Percentiles rank a stretch among this genome's conserved stretches.
phyloP scores from a whole-genome alignment of 2,888 invertebrate genomes.

The Chironomus tentans region DNA sequence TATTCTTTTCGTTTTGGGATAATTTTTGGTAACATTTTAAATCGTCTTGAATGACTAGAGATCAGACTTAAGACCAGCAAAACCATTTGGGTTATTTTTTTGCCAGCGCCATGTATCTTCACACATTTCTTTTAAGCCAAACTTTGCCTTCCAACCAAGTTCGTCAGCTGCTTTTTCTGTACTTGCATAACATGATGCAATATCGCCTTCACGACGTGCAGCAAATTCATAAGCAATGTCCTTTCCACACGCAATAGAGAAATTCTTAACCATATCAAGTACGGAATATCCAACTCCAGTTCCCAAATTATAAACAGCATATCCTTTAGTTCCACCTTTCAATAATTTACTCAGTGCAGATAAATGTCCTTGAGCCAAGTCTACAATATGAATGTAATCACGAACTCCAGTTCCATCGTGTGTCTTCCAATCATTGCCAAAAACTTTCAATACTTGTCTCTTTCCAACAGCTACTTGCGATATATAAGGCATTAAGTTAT shows the following conservation, averaged over 20 bases:
- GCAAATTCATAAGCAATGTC: conserved; percentile 65
- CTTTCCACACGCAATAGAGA: conserved; percentile 78
- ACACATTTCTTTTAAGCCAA: conserved; percentile 59
- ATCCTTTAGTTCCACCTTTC: conserved; percentile 55
- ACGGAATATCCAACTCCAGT: conserved; percentile 87
- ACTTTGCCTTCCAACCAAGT: conserved; percentile 74
- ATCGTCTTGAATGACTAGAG: conserved; percentile 2
- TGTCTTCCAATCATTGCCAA: conserved; percentile 80
- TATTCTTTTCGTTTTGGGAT: not conserved
- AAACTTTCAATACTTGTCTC: conserved; percentile 62
- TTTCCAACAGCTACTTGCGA: conserved; percentile 85
- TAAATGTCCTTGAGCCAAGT: conserved; percentile 86
- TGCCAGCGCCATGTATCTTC: conserved; percentile 94
- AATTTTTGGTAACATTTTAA: not conserved
- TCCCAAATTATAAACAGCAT: conserved; percentile 83
- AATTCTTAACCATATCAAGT: conserved; percentile 75
- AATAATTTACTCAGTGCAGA: conserved; percentile 75
- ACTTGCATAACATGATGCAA: conserved; percentile 86
- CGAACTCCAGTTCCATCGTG: conserved; percentile 79
- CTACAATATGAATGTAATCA: conserved; percentile 82
- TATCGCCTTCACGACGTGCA: conserved; percentile 75
- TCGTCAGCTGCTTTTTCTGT: conserved; percentile 68
- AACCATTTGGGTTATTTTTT: conserved; percentile 82
- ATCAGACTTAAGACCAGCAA: conserved; percentile 31
- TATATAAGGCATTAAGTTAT: conserved; percentile 91